These are phyloP conservation scores for Himalopsyche phryganea DNA, from an alignment of 1,140 invertebrate species.

Conservation along the genomic window DNA sequence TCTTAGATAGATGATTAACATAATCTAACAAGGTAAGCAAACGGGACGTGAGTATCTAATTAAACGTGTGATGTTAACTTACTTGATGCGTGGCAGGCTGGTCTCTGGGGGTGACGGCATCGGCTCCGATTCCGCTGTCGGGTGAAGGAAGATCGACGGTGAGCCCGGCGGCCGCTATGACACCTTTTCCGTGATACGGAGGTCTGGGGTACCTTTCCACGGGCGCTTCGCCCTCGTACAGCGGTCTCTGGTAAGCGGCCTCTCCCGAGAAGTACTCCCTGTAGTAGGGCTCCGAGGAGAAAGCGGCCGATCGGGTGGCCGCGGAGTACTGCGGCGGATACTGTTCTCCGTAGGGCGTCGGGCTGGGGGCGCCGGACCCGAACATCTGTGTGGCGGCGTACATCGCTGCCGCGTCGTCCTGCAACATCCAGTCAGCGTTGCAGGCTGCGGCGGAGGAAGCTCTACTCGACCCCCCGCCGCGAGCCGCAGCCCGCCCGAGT, in stretches of 20 bases:
- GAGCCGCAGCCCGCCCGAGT: constrained; percentile 34
- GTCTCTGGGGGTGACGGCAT: constrained; percentile 84
- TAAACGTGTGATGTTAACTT: constrained; percentile 38
- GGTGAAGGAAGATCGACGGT: constrained; percentile 89
- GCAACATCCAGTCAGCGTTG: constrained; percentile 46
- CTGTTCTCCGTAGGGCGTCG: constrained; percentile 49
- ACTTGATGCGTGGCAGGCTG: constrained; percentile 87
- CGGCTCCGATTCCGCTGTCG: constrained; percentile 86
- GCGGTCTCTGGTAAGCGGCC: constrained; percentile 46
- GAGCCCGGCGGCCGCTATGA: constrained; percentile 61
- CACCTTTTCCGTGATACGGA: constrained; percentile 49
- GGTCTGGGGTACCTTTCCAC: constrained; percentile 48
- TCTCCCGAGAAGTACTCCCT: constrained; percentile 46
- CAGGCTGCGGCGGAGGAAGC: constrained; percentile 48
- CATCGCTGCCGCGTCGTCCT: constrained; percentile 45
- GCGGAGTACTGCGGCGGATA: constrained; percentile 37
- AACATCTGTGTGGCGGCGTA: constrained; percentile 51
- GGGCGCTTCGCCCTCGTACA: constrained; percentile 45
- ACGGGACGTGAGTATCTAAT: no score
- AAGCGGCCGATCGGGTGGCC: constrained; percentile 33
- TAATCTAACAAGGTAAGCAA: no score
- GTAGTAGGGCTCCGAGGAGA: constrained; percentile 49
- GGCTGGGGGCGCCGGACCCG: constrained; percentile 46
- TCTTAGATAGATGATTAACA: no score
- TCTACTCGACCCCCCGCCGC: constrained; percentile 13